Conservation (phyloP, 1,140 invertebrate species). For the Eufriesea mexicana region DNA sequence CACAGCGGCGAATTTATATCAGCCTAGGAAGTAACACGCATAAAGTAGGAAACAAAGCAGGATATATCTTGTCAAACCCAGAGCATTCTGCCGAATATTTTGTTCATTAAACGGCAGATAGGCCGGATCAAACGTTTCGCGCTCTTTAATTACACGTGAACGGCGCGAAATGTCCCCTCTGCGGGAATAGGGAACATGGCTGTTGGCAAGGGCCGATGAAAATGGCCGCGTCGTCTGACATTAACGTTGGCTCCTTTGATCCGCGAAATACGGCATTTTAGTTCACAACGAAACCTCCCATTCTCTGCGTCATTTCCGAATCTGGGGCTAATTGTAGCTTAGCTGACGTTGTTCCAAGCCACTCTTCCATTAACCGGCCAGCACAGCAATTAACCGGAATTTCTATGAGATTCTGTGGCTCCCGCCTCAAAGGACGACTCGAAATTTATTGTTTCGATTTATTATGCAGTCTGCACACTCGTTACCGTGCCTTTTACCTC, state of each 20-base stretch:
- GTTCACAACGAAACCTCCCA: constrained; percentile 11
- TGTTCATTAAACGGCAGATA: not conserved
- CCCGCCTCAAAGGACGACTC: constrained; percentile 32
- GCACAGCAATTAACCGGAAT: constrained; percentile 52
- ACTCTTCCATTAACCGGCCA: constrained; percentile 44
- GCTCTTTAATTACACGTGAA: not conserved
- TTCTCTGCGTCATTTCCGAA: constrained; percentile 43
- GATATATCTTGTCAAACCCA: not conserved
- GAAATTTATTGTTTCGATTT: constrained; percentile 61
- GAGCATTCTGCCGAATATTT: not conserved
- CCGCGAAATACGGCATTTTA: constrained; percentile 30
- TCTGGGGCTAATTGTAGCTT: constrained; percentile 48
- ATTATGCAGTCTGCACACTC: constrained; percentile 47
- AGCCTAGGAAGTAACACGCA: not conserved
- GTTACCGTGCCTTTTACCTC: constrained; percentile 4
- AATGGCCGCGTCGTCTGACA: constrained; percentile 1
- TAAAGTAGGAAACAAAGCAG: not conserved
- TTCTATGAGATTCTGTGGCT: constrained; percentile 40
- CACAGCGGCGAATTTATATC: not conserved
- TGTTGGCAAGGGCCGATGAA: not conserved
- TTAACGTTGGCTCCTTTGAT: constrained; percentile 32
- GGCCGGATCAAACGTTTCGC: not conserved
- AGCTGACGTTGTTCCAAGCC: constrained; percentile 23
- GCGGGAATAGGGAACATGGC: not conserved
- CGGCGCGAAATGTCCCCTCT: not conserved